These are phyloP conservation scores for Anser cygnoides DNA, from an alignment of 2,113 vertebrate genomes.

Conservation along the genomic window DNA sequence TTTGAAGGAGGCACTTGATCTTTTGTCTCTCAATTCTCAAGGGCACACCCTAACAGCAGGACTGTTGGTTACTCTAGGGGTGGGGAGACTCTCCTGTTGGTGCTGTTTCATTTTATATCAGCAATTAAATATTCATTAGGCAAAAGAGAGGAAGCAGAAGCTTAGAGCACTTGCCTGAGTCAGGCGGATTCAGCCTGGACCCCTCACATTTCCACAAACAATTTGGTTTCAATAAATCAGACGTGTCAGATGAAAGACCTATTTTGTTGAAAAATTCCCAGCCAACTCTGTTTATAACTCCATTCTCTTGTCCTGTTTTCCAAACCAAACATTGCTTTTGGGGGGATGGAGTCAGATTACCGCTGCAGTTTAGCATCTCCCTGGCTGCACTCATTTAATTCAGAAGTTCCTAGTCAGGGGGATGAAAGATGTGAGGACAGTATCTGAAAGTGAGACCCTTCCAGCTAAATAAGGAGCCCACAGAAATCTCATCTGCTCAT, in stretches of 20 bases:
- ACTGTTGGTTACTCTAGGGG: neutral
- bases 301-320: conserved; percentile 42
- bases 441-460: neutral
- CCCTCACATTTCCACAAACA: conserved; percentile 6
- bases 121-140: conserved; percentile 12
- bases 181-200: neutral
- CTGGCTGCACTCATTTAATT: neutral
- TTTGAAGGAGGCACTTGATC: neutral
- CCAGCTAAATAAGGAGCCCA: neutral
- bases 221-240: conserved; percentile 53
- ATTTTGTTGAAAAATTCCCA: conserved; percentile 37
- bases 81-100: neutral
- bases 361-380: conserved; percentile 23
- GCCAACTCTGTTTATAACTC: conserved; percentile 57
- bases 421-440: neutral
- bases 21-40: neutral
- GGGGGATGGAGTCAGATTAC: conserved; percentile 22
- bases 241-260: conserved; percentile 31
- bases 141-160: neutral
- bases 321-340: conserved; percentile 52
- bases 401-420: neutral
- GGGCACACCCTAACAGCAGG: neutral
- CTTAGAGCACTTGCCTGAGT: neutral
- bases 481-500: neutral
- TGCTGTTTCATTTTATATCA: conserved; percentile 10